Evolutionary conservation across 2,888 invertebrate species (phyloP), one percentile per base, ranked within the genome.

Genomic region (Chrysolina oricalcia): DNA sequence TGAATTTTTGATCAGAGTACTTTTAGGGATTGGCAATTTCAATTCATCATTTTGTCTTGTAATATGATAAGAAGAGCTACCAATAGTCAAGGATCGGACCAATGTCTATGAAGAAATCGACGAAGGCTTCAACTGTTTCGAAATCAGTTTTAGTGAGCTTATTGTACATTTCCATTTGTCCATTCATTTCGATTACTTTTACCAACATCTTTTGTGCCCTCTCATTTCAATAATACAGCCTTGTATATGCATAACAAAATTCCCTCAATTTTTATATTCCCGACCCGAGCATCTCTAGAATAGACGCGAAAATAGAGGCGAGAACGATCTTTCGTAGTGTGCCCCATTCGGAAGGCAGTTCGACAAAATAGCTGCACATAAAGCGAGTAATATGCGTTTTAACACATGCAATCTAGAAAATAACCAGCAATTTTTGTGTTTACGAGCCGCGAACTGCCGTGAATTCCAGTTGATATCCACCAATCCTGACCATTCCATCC

Each of bases 401-500:
- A 78, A 76, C 76, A 73, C 78, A 73, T 83, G 82, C 85, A 86
- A 86, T 86, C 86, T 83, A 85, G 83, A 80, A 85, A 86, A 85
- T 86, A 87, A 84, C 84, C 82, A 80, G 86, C 86, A 86, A 87
- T 86, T 87, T 87, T 87, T 86, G 83, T 85, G 85, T 85, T 86
- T 86, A 86, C 86, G 87, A 87, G 83, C 84, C 85, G 85, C 84
- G 84, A 87, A 87, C 83, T 84, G 83, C 85, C 83, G 81, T 82
- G 81, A 83, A 85, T 85, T 86, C 84, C 81, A 83, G 83, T 85
- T 85, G 85, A 85, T 86, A 87, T 85, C 85, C 82, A 85, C 85
- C 86, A 85, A 86, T 86, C 85, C 85, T 83, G 86, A 86, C 86
- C 86, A 85, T 85, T 86, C 84, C 83, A 67, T 50, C 67, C 23